Evolutionary conservation across 2,888 invertebrate species (phyloP).

Genomic region (Lasioglossum calceatum): DNA sequence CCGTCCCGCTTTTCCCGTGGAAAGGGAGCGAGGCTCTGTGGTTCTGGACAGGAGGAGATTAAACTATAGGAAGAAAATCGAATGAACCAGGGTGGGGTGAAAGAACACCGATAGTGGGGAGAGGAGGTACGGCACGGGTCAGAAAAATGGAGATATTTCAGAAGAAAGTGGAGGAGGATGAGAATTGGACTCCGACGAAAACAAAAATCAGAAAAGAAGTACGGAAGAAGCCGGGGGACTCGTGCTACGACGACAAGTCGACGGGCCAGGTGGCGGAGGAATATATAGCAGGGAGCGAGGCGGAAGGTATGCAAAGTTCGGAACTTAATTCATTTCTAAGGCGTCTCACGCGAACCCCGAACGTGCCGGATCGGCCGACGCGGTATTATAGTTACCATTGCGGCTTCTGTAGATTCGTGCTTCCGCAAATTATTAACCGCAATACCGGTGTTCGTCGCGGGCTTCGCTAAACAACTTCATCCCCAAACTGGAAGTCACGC

Average conservation of each 20-base stretch:
- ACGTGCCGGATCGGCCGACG: slow-evolving; percentile 75
- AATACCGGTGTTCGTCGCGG: slow-evolving; percentile 43
- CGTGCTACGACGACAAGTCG: not conserved
- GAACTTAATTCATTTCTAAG: slow-evolving; percentile 81
- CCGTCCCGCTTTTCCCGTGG: not conserved
- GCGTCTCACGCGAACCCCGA: slow-evolving; percentile 77
- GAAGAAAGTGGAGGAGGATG: not conserved
- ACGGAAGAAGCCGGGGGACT: not conserved
- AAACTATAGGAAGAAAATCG: not conserved
- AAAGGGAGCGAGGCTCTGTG: not conserved
- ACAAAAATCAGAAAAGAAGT: slow-evolving; percentile 13
- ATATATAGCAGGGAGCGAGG: slow-evolving; percentile 37
- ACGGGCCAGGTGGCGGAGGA: not conserved
- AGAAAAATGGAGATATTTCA: not conserved
- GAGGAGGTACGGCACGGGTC: not conserved
- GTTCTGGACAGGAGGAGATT: not conserved
- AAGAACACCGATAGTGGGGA: not conserved
- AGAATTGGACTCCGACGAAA: not conserved
- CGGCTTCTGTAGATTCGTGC: slow-evolving; percentile 65
- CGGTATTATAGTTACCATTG: slow-evolving; percentile 69
- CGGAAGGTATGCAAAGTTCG: slow-evolving; percentile 78
- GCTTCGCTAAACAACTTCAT: slow-evolving; percentile 62
- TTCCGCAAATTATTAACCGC: slow-evolving; percentile 72
- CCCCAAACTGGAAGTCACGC: not conserved
- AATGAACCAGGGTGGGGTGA: not conserved